Base-by-base conservation (phyloP, 2,888 invertebrate species). In the Antheraea assamensis region DNA sequence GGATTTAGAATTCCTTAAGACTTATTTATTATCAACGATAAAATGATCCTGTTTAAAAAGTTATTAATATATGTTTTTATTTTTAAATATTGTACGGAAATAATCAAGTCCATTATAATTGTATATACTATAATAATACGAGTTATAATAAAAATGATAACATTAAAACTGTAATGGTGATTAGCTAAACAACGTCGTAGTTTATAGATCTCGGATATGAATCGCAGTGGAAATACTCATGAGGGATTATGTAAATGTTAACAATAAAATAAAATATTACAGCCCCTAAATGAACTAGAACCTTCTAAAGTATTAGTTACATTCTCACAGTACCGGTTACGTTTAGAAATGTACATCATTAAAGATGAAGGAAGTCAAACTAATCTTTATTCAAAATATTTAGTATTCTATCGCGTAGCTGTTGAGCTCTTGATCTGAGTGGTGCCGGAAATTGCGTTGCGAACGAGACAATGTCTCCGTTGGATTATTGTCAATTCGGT, bases 401-500 rank as follows among this genome's bases (percentile, higher is more conserved):
- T 79, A 80, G 78, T 78, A 80, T 81, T 79, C 79, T 76, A 76
- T 81, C 77, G 27, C 21, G 55, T 61, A 82, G 77, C 76, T 76
- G 78, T 79, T 82, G 78, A 82, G 81, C 82, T 79, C 82, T 84
- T 82, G 81, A 85, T 85, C 84, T 82, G 76, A 85, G 83, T 82
- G 82, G 76, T 80, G 78, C 84, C 89, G 93, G 92, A 93, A 92
- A 93, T 93, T 93, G 87, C 87, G 82, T 88, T 81, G 84, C 86
- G 86, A 88, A 84, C 81, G 84, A 85, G 86, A 90, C 91, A 90
- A 88, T 92, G 91, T 91, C 89, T 90, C 83, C 81, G 85, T 86
- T 76, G 86, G 88, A 91, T 90, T 90, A 90, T 90, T 90, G 90
- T 89, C 89, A 86, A 90, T 90, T 90, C 87, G 85, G 87, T 87